A percentile compares a stretch with the other conserved stretches of the same genome.
Conservation (phyloP, 2,113 vertebrate species). For the Copsychus sechellarum region DNA sequence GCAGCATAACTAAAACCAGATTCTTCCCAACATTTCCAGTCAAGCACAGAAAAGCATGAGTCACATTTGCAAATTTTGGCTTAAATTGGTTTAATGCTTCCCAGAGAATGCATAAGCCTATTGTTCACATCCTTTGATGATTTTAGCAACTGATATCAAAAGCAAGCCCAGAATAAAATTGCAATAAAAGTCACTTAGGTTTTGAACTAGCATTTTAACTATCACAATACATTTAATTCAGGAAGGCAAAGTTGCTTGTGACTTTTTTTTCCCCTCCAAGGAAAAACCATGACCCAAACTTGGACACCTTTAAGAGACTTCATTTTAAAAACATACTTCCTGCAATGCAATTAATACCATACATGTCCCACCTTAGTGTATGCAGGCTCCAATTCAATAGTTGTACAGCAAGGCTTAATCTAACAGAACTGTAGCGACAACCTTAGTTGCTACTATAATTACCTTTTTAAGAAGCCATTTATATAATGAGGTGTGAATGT, state of each 20-base stretch:
- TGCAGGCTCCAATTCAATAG: background rate
- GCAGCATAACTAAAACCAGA: background rate
- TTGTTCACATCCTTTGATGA: conserved; percentile 12
- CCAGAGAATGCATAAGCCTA: conserved; percentile 33
- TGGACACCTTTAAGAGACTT: background rate
- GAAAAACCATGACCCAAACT: background rate
- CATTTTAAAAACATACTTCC: background rate
- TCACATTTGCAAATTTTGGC: conserved; percentile 60
- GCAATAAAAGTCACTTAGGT: conserved; percentile 13
- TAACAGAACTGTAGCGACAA: background rate
- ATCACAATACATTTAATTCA: background rate
- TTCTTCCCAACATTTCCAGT: background rate
- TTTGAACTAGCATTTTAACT: background rate
- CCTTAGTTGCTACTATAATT: background rate
- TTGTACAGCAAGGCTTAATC: background rate
- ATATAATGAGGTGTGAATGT: background rate
- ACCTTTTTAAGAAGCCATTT: background rate
- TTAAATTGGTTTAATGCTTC: conserved; percentile 52
- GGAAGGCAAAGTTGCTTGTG: background rate
- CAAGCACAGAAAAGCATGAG: conserved; percentile 44
- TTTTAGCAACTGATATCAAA: conserved; percentile 37
- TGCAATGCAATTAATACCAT: background rate
- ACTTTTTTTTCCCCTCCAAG: background rate
- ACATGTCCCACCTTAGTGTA: background rate
- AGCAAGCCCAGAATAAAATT: conserved; percentile 42